These are phyloP conservation scores for Pogoniulus pusillus DNA, from an alignment of 2,797 vertebrate genomes.

Conservation along the genomic window DNA sequence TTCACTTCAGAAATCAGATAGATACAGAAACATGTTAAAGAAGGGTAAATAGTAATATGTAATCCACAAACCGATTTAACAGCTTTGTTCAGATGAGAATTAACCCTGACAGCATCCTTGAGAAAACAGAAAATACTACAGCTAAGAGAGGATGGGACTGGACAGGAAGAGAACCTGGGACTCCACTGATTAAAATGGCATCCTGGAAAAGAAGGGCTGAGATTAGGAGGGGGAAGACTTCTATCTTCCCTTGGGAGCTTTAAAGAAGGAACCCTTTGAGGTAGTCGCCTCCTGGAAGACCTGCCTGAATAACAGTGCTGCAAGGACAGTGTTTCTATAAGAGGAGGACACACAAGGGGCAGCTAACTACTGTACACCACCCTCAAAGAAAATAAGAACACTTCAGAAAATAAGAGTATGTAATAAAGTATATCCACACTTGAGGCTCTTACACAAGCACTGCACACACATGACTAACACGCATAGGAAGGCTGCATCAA, in stretches of 20 bases:
- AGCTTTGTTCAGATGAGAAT: neutral
- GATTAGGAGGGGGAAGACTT: too few species aligned
- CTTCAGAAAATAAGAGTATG: neutral
- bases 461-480: fast-evolving
- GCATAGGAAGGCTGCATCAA: neutral
- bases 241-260: neutral
- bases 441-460: neutral
- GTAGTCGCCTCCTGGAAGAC: neutral
- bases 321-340: fast-evolving
- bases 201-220: neutral
- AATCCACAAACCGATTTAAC: neutral
- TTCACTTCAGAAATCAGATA: neutral
- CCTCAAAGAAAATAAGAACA: neutral
- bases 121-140: neutral
- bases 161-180: neutral
- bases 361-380: neutral
- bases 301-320: neutral
- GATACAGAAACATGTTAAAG: neutral
- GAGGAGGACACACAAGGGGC: neutral
- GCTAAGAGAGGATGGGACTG: neutral
- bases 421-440: neutral
- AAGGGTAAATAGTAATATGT: neutral
- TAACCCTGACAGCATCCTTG: neutral
- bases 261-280: neutral
- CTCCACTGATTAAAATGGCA: neutral